These are phyloP conservation scores for Picathartes gymnocephalus DNA, from an alignment of 2,113 vertebrate species.

Conservation along the genomic window DNA sequence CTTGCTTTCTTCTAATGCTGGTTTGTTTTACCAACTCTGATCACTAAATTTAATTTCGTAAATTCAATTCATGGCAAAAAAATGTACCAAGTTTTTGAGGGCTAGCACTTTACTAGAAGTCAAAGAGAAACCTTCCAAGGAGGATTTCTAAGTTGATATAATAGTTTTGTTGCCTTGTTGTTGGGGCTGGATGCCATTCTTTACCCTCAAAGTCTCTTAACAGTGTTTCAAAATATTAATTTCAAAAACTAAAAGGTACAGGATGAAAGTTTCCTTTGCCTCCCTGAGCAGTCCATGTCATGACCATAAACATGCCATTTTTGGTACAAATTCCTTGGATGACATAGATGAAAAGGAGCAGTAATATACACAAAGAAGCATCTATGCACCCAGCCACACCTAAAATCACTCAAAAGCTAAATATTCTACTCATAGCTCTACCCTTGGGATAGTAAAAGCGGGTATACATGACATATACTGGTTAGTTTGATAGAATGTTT, in stretches of 20 bases:
- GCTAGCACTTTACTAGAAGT: neutral
- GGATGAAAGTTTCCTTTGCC: neutral
- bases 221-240: neutral
- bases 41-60: neutral
- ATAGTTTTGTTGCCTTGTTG: neutral
- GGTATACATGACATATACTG: neutral
- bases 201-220: neutral
- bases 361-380: neutral
- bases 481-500: neutral
- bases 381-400: neutral
- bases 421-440: neutral
- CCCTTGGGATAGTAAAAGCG: neutral
- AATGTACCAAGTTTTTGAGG: neutral
- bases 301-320: neutral
- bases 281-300: neutral
- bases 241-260: neutral
- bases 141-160: neutral
- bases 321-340: neutral
- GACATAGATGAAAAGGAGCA: neutral
- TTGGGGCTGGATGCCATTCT: neutral
- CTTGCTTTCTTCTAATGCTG: neutral
- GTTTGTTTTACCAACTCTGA: neutral
- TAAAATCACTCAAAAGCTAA: neutral
- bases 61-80: neutral
- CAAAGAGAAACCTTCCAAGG: neutral